phyloP scores from a whole-genome alignment of 2,888 invertebrate species.

The Nomada lathburiana region DNA sequence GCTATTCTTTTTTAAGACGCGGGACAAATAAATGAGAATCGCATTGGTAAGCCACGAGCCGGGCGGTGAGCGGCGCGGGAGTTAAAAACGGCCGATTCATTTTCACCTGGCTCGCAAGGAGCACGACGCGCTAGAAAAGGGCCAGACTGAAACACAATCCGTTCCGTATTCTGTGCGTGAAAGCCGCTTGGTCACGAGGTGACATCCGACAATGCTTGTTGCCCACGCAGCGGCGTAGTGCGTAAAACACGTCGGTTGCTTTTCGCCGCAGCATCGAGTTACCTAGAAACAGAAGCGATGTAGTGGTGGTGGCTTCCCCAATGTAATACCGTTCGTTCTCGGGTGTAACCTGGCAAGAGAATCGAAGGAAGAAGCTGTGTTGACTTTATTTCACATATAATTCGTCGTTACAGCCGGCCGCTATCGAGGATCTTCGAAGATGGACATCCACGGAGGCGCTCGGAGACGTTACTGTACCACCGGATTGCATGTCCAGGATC shows the following conservation, averaged over 20 bases:
- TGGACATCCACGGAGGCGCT: slow-evolving; percentile 94
- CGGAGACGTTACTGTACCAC: slow-evolving; percentile 92
- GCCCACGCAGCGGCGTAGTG: slow-evolving; percentile 69
- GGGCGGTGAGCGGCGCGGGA: neutral
- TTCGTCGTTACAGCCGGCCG: slow-evolving; percentile 88
- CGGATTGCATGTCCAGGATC: slow-evolving; percentile 91
- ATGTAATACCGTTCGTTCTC: slow-evolving; percentile 10
- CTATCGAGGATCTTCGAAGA: slow-evolving; percentile 91
- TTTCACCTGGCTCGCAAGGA: slow-evolving; percentile 46
- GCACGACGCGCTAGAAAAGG: slow-evolving; percentile 48
- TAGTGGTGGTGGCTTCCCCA: neutral
- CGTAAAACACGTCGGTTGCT: slow-evolving; percentile 62
- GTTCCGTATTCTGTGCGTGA: slow-evolving; percentile 74
- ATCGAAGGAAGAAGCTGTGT: slow-evolving; percentile 17
- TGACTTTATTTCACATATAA: slow-evolving; percentile 47
- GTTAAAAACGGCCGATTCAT: slow-evolving; percentile 29
- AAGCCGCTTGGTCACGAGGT: slow-evolving; percentile 76
- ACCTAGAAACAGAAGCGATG: slow-evolving; percentile 57
- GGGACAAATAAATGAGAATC: neutral
- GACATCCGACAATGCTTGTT: slow-evolving; percentile 75
- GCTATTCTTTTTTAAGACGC: too few species aligned
- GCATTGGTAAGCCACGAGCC: neutral
- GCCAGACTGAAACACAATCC: slow-evolving; percentile 74
- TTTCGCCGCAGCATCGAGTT: slow-evolving; percentile 63
- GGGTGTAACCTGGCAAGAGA: neutral